Base-by-base conservation (phyloP, 2,797 vertebrate species). In the Syngnathus rostellatus region DNA sequence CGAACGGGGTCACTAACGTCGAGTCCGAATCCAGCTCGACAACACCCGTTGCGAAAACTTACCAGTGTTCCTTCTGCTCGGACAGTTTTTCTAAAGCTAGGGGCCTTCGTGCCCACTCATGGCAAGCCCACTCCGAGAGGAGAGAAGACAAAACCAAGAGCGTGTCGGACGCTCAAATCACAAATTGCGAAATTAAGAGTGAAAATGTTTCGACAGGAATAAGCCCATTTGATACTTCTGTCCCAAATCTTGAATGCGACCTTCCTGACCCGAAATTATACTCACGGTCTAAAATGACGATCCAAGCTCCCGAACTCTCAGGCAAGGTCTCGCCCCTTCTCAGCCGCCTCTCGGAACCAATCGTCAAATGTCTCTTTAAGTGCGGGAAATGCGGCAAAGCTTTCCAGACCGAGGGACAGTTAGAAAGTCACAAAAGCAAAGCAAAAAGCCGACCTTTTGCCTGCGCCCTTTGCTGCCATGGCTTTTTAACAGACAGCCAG, bases 361-460 rank as follows among this genome's bases (percentile, higher is more conserved):
- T 80, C 1, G 67, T 72, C 4, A 91, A 88, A 82, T 92, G 68
- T 72, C 78, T 92, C 65, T 93, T 87, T 62, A 92, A 91, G 75
- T 93, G 92, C 55, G 80, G 84, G 5, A 91, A 90, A 68, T 93
- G 92, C 68, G 92, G 90, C 2, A 92, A 92, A 82, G 90, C 88
- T 1, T 93, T 93, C 75, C 88, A 85, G 43, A 91, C 85, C 0
- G 85, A 89, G 68, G 86, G 85, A 21, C 87, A 89, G 6, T 50
- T 92, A 21, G 80, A 64, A 12, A 58, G 53, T 10, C 92, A 93
- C 41, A 90, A 84, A 72, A 73, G 79, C 31, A 83, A 86, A 57
- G 84, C 87, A 0, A 90, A 74, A 69, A 89, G 81, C 62, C 83
- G 88, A 16, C 89, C 89, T 0, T 84, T 85, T 63, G 86, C 79